Evolutionary conservation across 2,888 invertebrate species (phyloP), one percentile per base, ranked within the genome.

Genomic region (Machimus rusticus): DNA sequence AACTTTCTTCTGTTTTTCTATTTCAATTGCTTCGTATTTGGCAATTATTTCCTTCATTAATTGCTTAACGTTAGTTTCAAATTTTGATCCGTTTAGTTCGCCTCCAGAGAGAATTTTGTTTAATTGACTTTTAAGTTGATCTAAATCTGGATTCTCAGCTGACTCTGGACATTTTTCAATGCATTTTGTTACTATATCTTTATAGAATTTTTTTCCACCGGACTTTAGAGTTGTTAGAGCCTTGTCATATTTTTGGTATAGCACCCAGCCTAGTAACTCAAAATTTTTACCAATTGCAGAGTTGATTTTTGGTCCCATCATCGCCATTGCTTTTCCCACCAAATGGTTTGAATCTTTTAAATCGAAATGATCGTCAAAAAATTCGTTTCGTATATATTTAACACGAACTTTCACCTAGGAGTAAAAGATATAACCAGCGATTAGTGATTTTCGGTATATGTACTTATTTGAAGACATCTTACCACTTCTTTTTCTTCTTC

Each of bases 311-410:
- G 87, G 76, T 3, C 95, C 94, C 88, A 95, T 94, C 93, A 94
- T 94, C 51, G 94, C 93, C 82, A 99, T 93, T 2, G 98, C 97
- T 93, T 99, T 99, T 0, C 98, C 98, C 81, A 97, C 94, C 66
- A 97, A 93, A 90, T 95, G 94, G 37, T 94, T 92, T 6, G 95
- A 94, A 89, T 97, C 95, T 88, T 92, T 94, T 28, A 98, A 93
- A 92, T 98, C 98, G 93, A 98, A 98, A 92, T 99, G 98, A 91
- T 97, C 96, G 93, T 99, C 98, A 93, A 96, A 96, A 91, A 94
- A 97, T 0, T 96, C 95, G 91, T 98, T 98, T 90, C 96, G 94
- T 57, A 99, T 91, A 91, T 94, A 98, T 87, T 94, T 94, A 0
- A 99, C 95, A 89, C 98, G 94, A 9, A 98, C 94, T 93, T 96